Evolutionary conservation across 2,113 vertebrate genomes (phyloP).

Genomic region (Malurus cyaneus): DNA sequence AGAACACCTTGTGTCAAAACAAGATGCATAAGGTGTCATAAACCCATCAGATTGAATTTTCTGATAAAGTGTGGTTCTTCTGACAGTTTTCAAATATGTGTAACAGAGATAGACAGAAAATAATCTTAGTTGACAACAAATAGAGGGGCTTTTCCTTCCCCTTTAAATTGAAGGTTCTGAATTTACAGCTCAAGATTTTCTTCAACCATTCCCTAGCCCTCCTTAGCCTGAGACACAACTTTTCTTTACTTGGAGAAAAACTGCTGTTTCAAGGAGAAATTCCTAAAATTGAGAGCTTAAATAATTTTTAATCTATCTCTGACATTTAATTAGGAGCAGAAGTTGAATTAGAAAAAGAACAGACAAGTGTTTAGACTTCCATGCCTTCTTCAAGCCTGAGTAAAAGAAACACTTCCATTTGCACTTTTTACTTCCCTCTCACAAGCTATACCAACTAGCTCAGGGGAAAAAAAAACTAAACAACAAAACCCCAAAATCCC

Average conservation of each 20-base stretch:
- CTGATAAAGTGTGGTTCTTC: background rate
- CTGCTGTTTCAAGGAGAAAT: background rate
- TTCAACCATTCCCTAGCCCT: background rate
- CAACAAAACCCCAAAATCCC: background rate
- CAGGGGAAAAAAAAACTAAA: background rate
- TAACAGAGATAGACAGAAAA: background rate
- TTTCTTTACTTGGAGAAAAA: background rate
- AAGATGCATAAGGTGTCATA: background rate
- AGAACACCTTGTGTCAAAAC: background rate
- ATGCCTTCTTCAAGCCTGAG: background rate
- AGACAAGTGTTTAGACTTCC: background rate
- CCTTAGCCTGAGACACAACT: background rate
- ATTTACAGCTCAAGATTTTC: background rate
- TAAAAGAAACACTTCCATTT: background rate
- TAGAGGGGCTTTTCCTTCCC: accelerated
- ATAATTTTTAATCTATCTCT: background rate
- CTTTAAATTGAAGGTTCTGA: background rate
- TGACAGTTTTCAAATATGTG: background rate
- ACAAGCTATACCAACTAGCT: background rate
- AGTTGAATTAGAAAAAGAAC: background rate
- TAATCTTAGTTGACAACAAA: background rate
- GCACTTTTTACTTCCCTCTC: background rate
- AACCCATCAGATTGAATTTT: background rate
- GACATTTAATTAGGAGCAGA: background rate
- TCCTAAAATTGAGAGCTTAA: background rate